phyloP scores from a whole-genome alignment of 2,113 vertebrate genomes.

The Oxygymnocypris stewartii region DNA sequence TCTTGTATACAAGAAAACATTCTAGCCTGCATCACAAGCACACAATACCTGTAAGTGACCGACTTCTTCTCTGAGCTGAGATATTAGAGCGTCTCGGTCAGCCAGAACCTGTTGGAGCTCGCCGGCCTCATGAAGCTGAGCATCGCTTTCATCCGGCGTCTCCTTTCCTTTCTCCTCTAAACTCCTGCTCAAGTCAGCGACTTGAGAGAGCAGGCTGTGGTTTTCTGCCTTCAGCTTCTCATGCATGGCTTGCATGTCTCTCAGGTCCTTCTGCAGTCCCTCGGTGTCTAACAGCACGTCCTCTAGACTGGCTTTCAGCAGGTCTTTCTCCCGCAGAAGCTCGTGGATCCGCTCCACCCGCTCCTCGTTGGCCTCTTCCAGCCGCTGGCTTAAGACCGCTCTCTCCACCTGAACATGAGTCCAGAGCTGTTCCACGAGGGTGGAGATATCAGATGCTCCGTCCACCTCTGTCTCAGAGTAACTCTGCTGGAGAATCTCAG shows the following conservation, averaged over 20 bases:
- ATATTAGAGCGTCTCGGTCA: conserved; percentile 82
- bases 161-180: conserved; percentile 68
- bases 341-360: conserved; percentile 64
- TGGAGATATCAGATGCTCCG: neutral
- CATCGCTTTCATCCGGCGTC: conserved; percentile 54
- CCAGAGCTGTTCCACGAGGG: conserved; percentile 66
- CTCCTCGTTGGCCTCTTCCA: conserved; percentile 62
- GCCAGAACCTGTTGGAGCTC: conserved; percentile 73
- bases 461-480: conserved; percentile 3
- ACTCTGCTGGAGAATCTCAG: neutral
- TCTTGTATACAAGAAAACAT: neutral
- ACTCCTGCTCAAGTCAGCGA: conserved; percentile 70
- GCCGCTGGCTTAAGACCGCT: neutral
- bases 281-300: conserved; percentile 77
- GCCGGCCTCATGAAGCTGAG: conserved; percentile 58
- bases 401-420: conserved; percentile 72
- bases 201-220: conserved; percentile 71
- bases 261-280: conserved; percentile 79
- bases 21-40: conserved; percentile 8
- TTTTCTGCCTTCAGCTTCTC: conserved; percentile 82
- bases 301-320: conserved; percentile 78
- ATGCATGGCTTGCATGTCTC: conserved; percentile 78
- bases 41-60: conserved; percentile 81
- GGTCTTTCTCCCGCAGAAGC: conserved; percentile 75
- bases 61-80: conserved; percentile 78